Evolutionary conservation across 2,113 vertebrate species (phyloP).

Genomic region (Chaenocephalus aceratus): DNA sequence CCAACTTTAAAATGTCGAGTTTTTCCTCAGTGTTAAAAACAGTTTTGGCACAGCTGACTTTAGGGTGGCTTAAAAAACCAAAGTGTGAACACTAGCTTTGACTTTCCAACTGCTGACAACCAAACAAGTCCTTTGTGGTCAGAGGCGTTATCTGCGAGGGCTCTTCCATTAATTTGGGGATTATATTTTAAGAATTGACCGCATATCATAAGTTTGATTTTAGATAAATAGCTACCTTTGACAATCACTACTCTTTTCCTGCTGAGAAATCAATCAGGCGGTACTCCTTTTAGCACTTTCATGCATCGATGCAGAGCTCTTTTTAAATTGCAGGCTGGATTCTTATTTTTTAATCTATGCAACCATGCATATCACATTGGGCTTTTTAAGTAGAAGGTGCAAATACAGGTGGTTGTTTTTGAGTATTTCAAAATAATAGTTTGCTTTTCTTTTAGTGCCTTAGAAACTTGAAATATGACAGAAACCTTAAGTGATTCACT

Average conservation of each 20-base stretch:
- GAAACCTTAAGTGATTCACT: slow-evolving; percentile 1
- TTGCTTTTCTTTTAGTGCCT: not conserved
- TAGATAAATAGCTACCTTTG: slow-evolving; percentile 29
- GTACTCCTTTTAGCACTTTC: slow-evolving; percentile 40
- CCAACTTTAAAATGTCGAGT: not conserved
- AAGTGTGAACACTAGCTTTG: slow-evolving; percentile 22
- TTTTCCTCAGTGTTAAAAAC: not conserved
- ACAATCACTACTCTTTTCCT: slow-evolving; percentile 45
- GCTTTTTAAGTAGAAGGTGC: slow-evolving; percentile 13
- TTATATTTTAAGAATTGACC: slow-evolving; percentile 4
- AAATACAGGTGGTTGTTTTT: not conserved
- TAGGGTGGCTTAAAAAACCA: slow-evolving; percentile 5
- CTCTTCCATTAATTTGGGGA: slow-evolving; percentile 16
- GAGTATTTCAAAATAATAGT: slow-evolving; percentile 3
- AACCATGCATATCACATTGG: slow-evolving; percentile 18
- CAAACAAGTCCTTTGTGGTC: slow-evolving; percentile 31
- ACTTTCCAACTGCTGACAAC: slow-evolving; percentile 52
- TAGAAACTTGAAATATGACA: slow-evolving; percentile 22
- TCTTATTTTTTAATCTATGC: slow-evolving; percentile 53
- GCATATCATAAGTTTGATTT: not conserved
- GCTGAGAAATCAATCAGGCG: slow-evolving; percentile 38
- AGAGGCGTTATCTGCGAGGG: not conserved
- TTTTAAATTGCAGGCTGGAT: slow-evolving; percentile 32
- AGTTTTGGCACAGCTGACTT: not conserved
- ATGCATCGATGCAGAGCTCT: not conserved